Percentiles rank a stretch among this genome's conserved stretches.
Evolutionary conservation across 2,888 invertebrate genomes (phyloP).

Genomic region (Odontocolon sp.): DNA sequence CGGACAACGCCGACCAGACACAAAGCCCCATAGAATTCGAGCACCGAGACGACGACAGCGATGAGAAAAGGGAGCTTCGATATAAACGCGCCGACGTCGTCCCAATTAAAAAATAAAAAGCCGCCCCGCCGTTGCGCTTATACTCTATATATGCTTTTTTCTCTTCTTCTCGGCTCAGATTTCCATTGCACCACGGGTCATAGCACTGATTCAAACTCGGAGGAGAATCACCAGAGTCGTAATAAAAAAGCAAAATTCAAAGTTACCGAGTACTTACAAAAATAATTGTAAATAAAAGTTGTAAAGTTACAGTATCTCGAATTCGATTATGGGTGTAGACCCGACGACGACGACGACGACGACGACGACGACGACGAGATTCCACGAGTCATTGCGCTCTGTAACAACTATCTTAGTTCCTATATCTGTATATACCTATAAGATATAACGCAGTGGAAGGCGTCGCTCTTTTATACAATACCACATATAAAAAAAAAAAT

Average conservation of each 20-base stretch:
- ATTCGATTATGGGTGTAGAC: no score
- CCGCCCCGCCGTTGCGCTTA: constrained; percentile 20
- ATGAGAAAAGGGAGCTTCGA: constrained; percentile 43
- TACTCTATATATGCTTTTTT: no score
- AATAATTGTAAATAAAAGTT: neutral
- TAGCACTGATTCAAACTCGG: constrained; percentile 55
- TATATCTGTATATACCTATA: constrained; percentile 19
- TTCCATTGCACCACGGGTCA: constrained; percentile 58
- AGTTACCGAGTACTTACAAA: neutral
- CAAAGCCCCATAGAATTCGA: constrained; percentile 66
- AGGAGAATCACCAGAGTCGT: constrained; percentile 48
- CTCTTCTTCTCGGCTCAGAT: constrained; percentile 43
- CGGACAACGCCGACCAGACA: constrained; percentile 63
- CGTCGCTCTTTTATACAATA: constrained; percentile 42
- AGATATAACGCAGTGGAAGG: constrained; percentile 30
- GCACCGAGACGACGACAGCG: constrained; percentile 29
- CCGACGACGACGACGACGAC: constrained; percentile 53
- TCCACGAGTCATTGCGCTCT: constrained; percentile 61
- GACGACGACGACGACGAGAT: constrained; percentile 47
- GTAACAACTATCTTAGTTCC: constrained; percentile 52
- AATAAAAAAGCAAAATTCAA: constrained; percentile 20
- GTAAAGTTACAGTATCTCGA: no score
- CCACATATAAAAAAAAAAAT: constrained; percentile 41
- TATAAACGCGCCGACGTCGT: constrained; percentile 67
- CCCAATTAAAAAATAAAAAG: constrained; percentile 67